Conservation (phyloP, 1,140 invertebrate genomes). For the Brachionus koreanus region DNA sequence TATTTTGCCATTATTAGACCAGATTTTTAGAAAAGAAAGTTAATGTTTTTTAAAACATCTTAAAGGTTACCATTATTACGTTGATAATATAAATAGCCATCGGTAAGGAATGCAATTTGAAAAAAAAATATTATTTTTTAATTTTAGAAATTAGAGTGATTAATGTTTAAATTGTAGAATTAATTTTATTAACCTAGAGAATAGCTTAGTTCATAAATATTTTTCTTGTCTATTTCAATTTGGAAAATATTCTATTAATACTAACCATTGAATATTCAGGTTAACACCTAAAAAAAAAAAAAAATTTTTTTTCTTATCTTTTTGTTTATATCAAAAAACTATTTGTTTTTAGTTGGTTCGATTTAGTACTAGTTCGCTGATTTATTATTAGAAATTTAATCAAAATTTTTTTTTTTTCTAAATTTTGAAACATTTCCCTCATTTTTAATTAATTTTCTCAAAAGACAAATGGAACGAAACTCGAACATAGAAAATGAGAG, state of each 20-base stretch:
- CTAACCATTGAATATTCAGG: conserved; percentile 1
- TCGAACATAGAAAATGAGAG: conserved; percentile 36
- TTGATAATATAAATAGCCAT: conserved; percentile 1
- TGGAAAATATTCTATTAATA: conserved; percentile 5
- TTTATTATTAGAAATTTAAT: conserved; percentile 23
- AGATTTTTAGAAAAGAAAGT: neutral
- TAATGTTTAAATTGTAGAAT: neutral
- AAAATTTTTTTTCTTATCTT: neutral
- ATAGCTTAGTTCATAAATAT: neutral
- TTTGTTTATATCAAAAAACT: neutral
- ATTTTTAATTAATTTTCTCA: conserved; percentile 19
- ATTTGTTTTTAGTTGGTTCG: conserved; percentile 15
- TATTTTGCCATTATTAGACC: conserved; percentile 4
- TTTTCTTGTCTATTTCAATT: neutral
- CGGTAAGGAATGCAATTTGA: neutral
- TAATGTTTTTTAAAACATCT: neutral
- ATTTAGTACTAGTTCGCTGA: conserved; percentile 31
- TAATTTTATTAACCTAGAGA: conserved; percentile 1
- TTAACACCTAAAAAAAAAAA: neutral
- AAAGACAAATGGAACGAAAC: conserved; percentile 26
- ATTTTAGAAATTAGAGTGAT: neutral
- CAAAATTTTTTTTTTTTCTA: neutral
- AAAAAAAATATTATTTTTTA: neutral
- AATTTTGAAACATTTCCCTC: neutral
- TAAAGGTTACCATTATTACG: conserved; percentile 17